These are phyloP conservation scores for Syrmaticus mikado DNA, from an alignment of 2,113 vertebrate genomes.

Conservation along the genomic window DNA sequence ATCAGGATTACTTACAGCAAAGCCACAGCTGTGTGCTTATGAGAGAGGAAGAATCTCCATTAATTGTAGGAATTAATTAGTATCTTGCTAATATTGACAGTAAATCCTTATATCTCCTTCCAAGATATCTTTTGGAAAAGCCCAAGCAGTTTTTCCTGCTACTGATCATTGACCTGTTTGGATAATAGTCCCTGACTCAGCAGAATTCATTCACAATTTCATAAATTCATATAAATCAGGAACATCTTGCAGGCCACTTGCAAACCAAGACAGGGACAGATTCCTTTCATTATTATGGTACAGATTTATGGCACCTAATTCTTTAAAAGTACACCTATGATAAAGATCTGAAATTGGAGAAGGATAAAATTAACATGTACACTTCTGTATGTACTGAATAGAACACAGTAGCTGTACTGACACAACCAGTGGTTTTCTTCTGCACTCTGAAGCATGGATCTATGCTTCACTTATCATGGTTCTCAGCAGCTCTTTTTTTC, in stretches of 20 bases:
- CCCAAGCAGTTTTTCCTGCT: neutral
- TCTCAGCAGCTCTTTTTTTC: neutral
- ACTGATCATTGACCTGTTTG: constrained; percentile 2
- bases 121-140: constrained; percentile 23
- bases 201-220: constrained; percentile 26
- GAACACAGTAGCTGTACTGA: neutral
- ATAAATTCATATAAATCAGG: neutral
- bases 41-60: neutral
- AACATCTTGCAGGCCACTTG: neutral
- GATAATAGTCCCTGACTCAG: neutral
- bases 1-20: neutral
- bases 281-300: neutral
- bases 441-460: neutral
- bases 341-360: neutral
- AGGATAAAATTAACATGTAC: neutral
- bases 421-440: neutral
- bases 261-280: neutral
- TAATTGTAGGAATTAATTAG: neutral
- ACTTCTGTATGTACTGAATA: neutral
- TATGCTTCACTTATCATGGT: neutral
- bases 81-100: neutral
- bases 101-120: neutral
- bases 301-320: neutral
- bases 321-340: neutral
- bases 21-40: neutral